Percentiles rank a stretch among this genome's conserved stretches.
phyloP scores from a whole-genome alignment of 2,113 vertebrate species.

The Elachura formosa region DNA sequence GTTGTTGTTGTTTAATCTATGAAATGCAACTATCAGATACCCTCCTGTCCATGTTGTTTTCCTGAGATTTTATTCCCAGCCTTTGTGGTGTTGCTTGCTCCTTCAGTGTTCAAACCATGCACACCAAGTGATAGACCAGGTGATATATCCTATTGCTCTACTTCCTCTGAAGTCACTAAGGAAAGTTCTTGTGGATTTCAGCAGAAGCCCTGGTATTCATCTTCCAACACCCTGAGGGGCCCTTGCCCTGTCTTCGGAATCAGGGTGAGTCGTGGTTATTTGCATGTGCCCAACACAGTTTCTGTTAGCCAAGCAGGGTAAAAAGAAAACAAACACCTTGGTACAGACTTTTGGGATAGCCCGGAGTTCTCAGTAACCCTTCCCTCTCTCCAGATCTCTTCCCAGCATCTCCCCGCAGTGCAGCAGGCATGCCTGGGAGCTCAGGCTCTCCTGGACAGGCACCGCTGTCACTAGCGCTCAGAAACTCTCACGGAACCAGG shows the following conservation, averaged over 20 bases:
- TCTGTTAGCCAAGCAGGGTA: no score
- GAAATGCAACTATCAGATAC: not conserved
- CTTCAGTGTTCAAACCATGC: not conserved
- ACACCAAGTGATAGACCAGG: no score
- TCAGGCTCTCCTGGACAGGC: not conserved
- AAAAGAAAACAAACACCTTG: not conserved
- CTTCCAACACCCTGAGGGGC: fast-evolving
- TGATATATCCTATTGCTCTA: not conserved
- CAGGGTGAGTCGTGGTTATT: not conserved
- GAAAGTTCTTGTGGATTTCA: not conserved
- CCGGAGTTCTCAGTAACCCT: not conserved
- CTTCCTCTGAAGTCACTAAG: not conserved
- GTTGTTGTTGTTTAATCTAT: not conserved
- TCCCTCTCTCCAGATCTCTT: not conserved
- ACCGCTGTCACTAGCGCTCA: not conserved
- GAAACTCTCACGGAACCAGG: not conserved
- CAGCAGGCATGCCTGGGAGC: not conserved
- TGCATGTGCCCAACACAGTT: not conserved
- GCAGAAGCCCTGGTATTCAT: not conserved
- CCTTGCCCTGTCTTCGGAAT: not conserved
- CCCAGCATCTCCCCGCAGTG: no score
- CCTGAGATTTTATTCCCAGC: not conserved
- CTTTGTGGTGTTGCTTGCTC: not conserved
- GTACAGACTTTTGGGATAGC: not conserved
- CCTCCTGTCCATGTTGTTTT: not conserved